Evolutionary conservation across 2,888 invertebrate genomes (phyloP), one percentile per base, ranked within the genome.

Genomic region (Lasius platythorax): DNA sequence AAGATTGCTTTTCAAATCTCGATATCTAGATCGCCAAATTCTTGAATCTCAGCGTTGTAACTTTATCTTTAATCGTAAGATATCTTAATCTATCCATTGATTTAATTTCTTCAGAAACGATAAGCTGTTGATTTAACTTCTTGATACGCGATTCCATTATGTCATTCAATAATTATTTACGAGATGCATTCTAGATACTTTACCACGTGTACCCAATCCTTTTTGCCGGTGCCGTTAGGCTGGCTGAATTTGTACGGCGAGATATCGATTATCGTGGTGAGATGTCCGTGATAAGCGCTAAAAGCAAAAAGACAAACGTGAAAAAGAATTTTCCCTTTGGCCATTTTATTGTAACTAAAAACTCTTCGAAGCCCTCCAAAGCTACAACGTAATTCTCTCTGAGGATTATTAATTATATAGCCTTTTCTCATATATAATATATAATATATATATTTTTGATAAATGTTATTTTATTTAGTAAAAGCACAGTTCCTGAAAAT

Each of bases 201-300:
- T 96, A 98, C 98, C 96, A 99, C 97, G 94, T 98, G 98, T 89
- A 98, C 98, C 96, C 98, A 97, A 83, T 98, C 97, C 92, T 97
- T 97, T 95, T 98, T 97, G 87, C 97, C 97, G 88, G 97, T 97
- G 89, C 97, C 97, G 92, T 98, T 98, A 83, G 98, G 97, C 93
- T 97, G 97, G 95, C 98, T 98, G 95, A 99, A 98, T 96, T 99
- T 99, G 97, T 99, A 99, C 82, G 99, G 99, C 90, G 99, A 99
- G 94, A 99, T 98, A 96, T 99, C 98, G 96, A 99, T 99, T 95
- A 98, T 97, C 87, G 99, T 98, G 84, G 98, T 98, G 95, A 99
- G 97, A 95, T 99, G 99, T 88, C 99, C 99, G 95, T 99, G 99
- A 96, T 99, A 99, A 83, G 99, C 99, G 96, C 99, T 99, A 97